Conservation (phyloP, 1,140 invertebrate species). For the Megathymus violae region DNA sequence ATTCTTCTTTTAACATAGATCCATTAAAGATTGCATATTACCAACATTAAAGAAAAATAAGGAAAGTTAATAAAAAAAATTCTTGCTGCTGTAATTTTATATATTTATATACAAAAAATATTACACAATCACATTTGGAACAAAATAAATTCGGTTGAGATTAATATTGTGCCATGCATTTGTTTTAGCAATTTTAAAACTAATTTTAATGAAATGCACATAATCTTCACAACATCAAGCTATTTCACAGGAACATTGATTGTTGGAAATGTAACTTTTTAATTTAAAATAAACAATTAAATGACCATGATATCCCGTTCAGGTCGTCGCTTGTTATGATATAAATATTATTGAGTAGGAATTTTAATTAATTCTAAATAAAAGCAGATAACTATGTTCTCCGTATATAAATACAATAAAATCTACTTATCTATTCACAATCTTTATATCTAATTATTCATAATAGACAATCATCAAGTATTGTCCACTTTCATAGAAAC, state of each 20-base stretch:
- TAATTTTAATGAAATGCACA: constrained; percentile 27
- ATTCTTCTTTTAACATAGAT: no score
- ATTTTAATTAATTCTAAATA: neutral
- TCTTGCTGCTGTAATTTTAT: constrained; percentile 30
- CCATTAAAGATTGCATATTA: no score
- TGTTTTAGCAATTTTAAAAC: neutral
- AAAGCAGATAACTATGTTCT: neutral
- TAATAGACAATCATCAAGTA: constrained; percentile 35
- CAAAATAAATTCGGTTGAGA: constrained; percentile 21
- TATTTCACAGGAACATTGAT: constrained; percentile 14
- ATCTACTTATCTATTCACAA: constrained; percentile 16
- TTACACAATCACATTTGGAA: constrained; percentile 32
- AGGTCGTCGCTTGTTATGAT: neutral
- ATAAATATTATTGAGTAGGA: constrained; percentile 2
- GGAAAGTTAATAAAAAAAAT: constrained; percentile 15
- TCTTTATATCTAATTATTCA: constrained; percentile 1
- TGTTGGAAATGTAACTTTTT: neutral
- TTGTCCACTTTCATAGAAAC: constrained; percentile 29
- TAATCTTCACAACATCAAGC: neutral
- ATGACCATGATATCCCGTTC: no score
- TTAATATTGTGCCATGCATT: constrained; percentile 12
- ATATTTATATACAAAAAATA: constrained; percentile 46
- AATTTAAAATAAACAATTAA: neutral
- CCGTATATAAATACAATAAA: constrained; percentile 10
- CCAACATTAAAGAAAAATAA: no score